Base-by-base conservation (phyloP, 2,797 vertebrate species). In the Falco cherrug region DNA sequence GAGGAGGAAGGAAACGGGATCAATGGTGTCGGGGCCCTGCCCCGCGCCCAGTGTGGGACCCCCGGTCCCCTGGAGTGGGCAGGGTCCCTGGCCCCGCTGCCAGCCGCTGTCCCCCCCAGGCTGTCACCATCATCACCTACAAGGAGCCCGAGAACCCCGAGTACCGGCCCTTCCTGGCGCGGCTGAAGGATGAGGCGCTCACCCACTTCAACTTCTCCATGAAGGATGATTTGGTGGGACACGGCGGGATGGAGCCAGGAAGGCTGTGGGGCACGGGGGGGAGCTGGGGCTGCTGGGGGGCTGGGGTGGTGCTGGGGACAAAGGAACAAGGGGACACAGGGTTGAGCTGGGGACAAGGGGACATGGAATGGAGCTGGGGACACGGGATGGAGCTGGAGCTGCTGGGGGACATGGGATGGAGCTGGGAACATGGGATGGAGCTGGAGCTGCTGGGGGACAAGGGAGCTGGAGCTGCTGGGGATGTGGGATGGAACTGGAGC, bases 51-150 rank as follows among this genome's bases (percentile, higher is more conserved):
- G 59, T 15, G 28, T 3, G 43, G 22, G 65, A 69, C 64, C n/a
- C 45, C 41, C 7, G 2, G 11, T 31, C 24, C 29, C 8, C 5
- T 17, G 53, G 35, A n/a, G 3, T 6, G 5, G 22, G 57, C 12
- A 31, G 64, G 25, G 51, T 59, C 73, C 21, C 25, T 21, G 14
- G 17, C 28, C 47, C 64, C 14, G 15, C 59, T 54, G 41, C 31
- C 81, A 41, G n/a, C 43, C 3, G 1, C 57, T 64, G 10, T 31
- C 50, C 60, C 4, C 3, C 26, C 22, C 95, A 99, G 99, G 99
- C 98, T 7, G 99, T 99, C 96, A 99, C 99, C 98, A 99, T 99
- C 97, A 98, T 99, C 96, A 99, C 99, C 0, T 99, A 99, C 96
- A 97, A 97, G 59, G 99, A 99, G 75, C 99, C 99, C 0, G 98